Base-by-base conservation (phyloP, 2,888 invertebrate species). In the Drosophila hamatofila region DNA sequence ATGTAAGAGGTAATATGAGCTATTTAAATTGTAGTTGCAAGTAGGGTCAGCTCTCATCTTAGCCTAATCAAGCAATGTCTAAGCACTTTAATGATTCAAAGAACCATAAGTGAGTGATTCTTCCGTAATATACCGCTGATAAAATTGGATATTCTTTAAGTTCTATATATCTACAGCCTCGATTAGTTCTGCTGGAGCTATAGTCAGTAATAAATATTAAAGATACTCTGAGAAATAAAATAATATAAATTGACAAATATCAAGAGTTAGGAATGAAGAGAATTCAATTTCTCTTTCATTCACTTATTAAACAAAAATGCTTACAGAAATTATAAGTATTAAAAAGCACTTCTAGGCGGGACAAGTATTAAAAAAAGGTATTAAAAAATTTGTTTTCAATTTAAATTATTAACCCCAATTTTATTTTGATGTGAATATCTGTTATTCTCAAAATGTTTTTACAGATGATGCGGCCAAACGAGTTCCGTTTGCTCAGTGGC, bases 401-500 rank as follows among this genome's bases (percentile, higher is more conserved):
- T 30, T 11, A 21, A 18, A 49, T 49, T 33, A 33, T 49, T 49
- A 49, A 14, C 30, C 49, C 18, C 30, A 49, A 49, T 49, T 49
- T 18, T 0, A 18, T 30, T 6, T 49, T 49, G 1, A 30, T 33
- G 18, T 21, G 33, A n/a, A 16, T 52, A 37, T 52, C 46, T 35
- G 16, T 27, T 9, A 35, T 42, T 51, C 51, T 25, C 25, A 5
- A 49, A 49, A 25, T 42, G 9, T 16, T 8, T 18, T 16, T 23
- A 33, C 16, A 25, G 30, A 33, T 30, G 30, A 52, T 65, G 65
- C 42, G 30, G 58, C 48, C 21, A 64, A 76, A 79, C 70, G n/a
- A 75, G 63, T 58, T 66, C 42, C 62, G 58, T 56, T 75, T 78
- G 35, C 51, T 61, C 57, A 48, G 33, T 2, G 41, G 44, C 42